Evolutionary conservation across 2,888 invertebrate species (phyloP).

Genomic region (Dicyrtomina minuta): DNA sequence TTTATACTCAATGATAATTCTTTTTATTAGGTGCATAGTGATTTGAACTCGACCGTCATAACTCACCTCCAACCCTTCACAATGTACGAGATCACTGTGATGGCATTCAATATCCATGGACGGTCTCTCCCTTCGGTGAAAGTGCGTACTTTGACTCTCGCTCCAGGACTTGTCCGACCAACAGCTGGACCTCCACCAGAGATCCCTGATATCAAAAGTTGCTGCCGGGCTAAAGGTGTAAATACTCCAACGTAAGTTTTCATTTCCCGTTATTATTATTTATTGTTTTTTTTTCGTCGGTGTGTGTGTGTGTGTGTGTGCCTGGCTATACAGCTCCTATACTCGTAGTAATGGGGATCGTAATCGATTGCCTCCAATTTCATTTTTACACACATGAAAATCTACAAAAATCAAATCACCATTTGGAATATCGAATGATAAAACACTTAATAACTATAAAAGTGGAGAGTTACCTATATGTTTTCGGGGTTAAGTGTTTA

Average conservation of each 20-base stretch:
- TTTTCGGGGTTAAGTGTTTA: too few species aligned
- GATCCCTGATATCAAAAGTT: conserved; percentile 72
- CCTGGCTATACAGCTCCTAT: too few species aligned
- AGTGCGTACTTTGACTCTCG: conserved; percentile 71
- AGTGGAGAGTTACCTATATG: too few species aligned
- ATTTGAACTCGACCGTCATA: conserved; percentile 64
- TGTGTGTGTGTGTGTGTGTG: neutral
- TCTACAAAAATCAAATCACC: too few species aligned
- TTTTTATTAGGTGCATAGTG: conserved; percentile 60
- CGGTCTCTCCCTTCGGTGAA: conserved; percentile 74
- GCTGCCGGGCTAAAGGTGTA: conserved; percentile 72
- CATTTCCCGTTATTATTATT: neutral
- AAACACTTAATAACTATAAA: too few species aligned
- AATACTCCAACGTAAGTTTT: conserved; percentile 66
- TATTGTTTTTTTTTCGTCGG: neutral
- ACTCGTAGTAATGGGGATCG: too few species aligned
- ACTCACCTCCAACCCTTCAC: conserved; percentile 72
- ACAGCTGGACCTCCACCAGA: conserved; percentile 61
- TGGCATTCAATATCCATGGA: conserved; percentile 72
- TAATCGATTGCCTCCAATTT: neutral
- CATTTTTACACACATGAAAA: neutral
- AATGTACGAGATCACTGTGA: conserved; percentile 78
- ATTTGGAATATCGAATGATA: too few species aligned
- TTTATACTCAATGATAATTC: too few species aligned
- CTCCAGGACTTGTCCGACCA: conserved; percentile 63